These are phyloP conservation scores for Xenopus tropicalis DNA, from an alignment of 2,113 vertebrate species.

Conservation along the genomic window UCB_Xtro_10.0 CM004450.2:113344001-113344500, in stretches of 20 bases:
- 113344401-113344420: too few species aligned
- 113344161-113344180: conserved; percentile 82
- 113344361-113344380: background rate
- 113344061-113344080: too few species aligned
- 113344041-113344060: too few species aligned
- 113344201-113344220: too few species aligned
- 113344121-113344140: conserved; percentile 86
- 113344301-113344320: conserved; percentile 22
- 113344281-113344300: conserved; percentile 17
- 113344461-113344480: background rate
- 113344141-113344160: conserved; percentile 87
- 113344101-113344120: conserved; percentile 92
- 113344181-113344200: conserved; percentile 61
- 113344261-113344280: conserved; percentile 28
- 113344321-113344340: background rate
- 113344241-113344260: background rate
- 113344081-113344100: conserved; percentile 13
- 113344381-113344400: background rate
- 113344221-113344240: background rate
- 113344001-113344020: too few species aligned
- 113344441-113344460: background rate
- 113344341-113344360: background rate
- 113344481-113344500: too few species aligned
- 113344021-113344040: too few species aligned
- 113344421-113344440: background rate